phyloP scores from a whole-genome alignment of 2,888 invertebrate genomes.

The Tetragonisca angustula region DNA sequence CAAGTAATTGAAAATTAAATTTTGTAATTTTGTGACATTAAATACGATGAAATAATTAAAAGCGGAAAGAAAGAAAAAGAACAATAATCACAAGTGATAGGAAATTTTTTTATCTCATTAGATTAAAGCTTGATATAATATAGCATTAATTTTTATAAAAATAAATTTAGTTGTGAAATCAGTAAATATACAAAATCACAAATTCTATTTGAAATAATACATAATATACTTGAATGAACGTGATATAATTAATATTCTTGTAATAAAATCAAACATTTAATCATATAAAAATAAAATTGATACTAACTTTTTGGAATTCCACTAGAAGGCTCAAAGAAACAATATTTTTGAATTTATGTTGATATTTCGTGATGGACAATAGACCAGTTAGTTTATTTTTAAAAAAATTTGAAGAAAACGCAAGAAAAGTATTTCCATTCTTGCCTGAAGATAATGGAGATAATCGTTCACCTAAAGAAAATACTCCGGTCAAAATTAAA shows the following conservation, averaged over 20 bases:
- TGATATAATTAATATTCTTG: not conserved
- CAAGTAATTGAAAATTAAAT: constrained; percentile 1
- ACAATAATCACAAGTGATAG: not conserved
- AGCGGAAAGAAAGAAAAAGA: not conserved
- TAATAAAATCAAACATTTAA: not conserved
- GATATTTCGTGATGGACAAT: constrained; percentile 48
- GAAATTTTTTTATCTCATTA: not conserved
- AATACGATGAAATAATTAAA: not conserved
- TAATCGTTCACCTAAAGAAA: constrained; percentile 2
- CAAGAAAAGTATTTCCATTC: constrained; percentile 29
- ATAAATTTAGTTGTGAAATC: not conserved
- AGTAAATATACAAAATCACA: not conserved
- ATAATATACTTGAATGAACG: not conserved
- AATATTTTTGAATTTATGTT: constrained; percentile 13
- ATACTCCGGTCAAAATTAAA: constrained; percentile 85
- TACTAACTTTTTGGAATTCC: not conserved
- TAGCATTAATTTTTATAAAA: not conserved
- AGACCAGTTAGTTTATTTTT: constrained; percentile 8
- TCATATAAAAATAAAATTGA: not conserved
- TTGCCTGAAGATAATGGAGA: constrained; percentile 31
- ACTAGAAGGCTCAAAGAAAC: not conserved
- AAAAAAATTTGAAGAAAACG: constrained; percentile 25
- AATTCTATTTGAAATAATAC: not conserved
- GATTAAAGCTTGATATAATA: not conserved
- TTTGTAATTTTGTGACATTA: not conserved